A percentile compares a stretch with the other conserved stretches of the same genome.
Conservation (phyloP, 1,140 invertebrate species). For the Trachymyrmex cornetzi region DNA sequence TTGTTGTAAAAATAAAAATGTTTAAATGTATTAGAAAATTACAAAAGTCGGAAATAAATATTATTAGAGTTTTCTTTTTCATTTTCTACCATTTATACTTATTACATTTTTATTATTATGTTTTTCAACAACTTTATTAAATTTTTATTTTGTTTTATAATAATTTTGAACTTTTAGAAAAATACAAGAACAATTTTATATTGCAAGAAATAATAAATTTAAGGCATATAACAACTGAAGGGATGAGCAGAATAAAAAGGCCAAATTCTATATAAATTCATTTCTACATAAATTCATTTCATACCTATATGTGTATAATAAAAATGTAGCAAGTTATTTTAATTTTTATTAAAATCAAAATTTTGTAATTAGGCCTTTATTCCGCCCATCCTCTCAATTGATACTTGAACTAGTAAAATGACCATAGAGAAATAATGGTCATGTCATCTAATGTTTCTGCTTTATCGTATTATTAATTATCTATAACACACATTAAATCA, state of each 20-base stretch:
- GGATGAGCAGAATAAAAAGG: too few relatives aligned
- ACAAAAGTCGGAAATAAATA: neutral
- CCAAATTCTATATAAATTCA: too few relatives aligned
- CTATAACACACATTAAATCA: slow-evolving; percentile 82
- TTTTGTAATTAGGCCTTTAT: too few relatives aligned
- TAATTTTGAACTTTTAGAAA: neutral
- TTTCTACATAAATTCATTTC: too few relatives aligned
- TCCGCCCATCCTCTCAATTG: neutral
- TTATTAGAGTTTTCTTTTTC: neutral
- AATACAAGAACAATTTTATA: neutral
- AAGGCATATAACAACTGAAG: neutral
- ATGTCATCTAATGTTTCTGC: slow-evolving; percentile 18
- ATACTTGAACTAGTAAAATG: neutral
- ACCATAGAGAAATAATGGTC: neutral
- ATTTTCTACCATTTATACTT: neutral
- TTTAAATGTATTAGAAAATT: neutral
- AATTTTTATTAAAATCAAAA: too few relatives aligned
- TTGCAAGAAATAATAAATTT: neutral
- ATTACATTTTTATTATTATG: neutral
- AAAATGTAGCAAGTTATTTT: too few relatives aligned
- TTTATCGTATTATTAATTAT: slow-evolving; percentile 82
- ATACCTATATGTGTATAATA: too few relatives aligned
- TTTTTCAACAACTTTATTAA: neutral
- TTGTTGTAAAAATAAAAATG: neutral
- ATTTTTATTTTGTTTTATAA: neutral